Percentiles rank a stretch among this genome's conserved stretches.
phyloP scores from a whole-genome alignment of 2,888 invertebrate genomes.

The Polydrusus cervinus region DNA sequence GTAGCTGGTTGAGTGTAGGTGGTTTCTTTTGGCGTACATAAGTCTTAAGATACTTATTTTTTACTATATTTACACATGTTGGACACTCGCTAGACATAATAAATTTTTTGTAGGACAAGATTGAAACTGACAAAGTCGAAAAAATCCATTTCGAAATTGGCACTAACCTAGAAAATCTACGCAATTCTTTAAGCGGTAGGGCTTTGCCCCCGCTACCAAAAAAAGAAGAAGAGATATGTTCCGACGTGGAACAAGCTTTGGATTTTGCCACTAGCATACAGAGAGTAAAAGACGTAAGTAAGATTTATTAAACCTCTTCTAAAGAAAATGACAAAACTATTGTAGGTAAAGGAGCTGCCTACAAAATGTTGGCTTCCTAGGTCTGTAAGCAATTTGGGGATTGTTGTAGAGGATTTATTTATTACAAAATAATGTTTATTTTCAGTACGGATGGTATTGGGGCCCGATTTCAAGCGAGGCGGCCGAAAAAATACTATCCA shows the following conservation, averaged over 20 bases:
- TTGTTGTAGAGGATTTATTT: too few species aligned
- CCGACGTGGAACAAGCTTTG: slow-evolving; percentile 72
- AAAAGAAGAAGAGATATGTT: slow-evolving; percentile 57
- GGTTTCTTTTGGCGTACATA: too few species aligned
- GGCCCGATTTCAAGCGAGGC: slow-evolving; percentile 93
- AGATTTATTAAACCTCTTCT: not conserved
- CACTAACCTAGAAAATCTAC: slow-evolving; percentile 65
- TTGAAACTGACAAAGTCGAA: slow-evolving; percentile 40
- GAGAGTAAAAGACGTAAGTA: slow-evolving; percentile 94
- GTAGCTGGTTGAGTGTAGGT: too few species aligned
- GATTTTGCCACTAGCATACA: slow-evolving; percentile 94
- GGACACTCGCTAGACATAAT: too few species aligned
- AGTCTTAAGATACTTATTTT: too few species aligned
- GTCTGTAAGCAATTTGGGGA: too few species aligned
- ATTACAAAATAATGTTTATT: slow-evolving; percentile 61
- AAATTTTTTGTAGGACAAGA: slow-evolving; percentile 50
- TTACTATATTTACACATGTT: too few species aligned
- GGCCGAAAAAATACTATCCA: slow-evolving; percentile 91
- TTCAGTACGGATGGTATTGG: slow-evolving; percentile 96
- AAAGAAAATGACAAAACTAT: not conserved
- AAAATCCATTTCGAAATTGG: slow-evolving; percentile 35
- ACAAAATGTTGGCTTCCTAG: too few species aligned
- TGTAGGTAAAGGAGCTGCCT: too few species aligned
- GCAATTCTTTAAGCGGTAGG: slow-evolving; percentile 76
- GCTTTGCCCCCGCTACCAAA: slow-evolving; percentile 80